phyloP scores from a whole-genome alignment of 1,140 invertebrate species.

The Calycopis cecrops region DNA sequence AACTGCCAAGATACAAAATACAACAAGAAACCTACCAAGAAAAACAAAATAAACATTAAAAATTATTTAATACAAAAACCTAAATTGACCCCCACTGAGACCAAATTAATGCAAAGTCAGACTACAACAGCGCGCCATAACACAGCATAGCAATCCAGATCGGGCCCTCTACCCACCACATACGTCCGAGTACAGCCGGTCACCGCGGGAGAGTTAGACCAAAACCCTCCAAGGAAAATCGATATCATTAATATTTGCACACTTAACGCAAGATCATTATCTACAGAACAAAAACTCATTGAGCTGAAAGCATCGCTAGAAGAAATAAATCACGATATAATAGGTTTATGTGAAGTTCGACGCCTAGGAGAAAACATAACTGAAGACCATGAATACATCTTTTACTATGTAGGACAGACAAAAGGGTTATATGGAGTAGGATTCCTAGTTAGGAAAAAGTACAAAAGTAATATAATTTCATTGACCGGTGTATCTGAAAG shows the following conservation, averaged over 20 bases:
- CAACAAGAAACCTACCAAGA: conserved; percentile 9
- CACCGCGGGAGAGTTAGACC: conserved; percentile 36
- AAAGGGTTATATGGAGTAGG: conserved; percentile 34
- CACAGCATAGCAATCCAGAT: neutral
- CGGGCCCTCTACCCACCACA: conserved; percentile 19
- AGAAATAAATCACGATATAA: conserved; percentile 35
- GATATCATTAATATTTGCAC: conserved; percentile 26
- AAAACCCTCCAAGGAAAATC: conserved; percentile 31
- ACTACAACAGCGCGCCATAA: neutral
- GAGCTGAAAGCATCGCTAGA: conserved; percentile 33
- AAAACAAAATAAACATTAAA: conserved; percentile 27
- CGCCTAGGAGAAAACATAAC: conserved; percentile 31
- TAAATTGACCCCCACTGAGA: conserved; percentile 13
- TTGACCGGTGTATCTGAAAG: conserved; percentile 37
- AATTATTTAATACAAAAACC: conserved; percentile 22
- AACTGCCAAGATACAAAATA: neutral
- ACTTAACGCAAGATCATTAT: conserved; percentile 32
- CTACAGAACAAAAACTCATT: conserved; percentile 24
- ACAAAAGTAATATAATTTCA: conserved; percentile 28
- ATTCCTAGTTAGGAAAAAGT: conserved; percentile 31
- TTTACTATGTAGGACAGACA: conserved; percentile 35
- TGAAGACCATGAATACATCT: conserved; percentile 33
- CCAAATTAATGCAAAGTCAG: neutral
- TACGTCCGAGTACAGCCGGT: conserved; percentile 31
- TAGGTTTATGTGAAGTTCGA: conserved; percentile 34